Conservation (phyloP, 2,888 invertebrate species). For the Chloroclysta siterata region DNA sequence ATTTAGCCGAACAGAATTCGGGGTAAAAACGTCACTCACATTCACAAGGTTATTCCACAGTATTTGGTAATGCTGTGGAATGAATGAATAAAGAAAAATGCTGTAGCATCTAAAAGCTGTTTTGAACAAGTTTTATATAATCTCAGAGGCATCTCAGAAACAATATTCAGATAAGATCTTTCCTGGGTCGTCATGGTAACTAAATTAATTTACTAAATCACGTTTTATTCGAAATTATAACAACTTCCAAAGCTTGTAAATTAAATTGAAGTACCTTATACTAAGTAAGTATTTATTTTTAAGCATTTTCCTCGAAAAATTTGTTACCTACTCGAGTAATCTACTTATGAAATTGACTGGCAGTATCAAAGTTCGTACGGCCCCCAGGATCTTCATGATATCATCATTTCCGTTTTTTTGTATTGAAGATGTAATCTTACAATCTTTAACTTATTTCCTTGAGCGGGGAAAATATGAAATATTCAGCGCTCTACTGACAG, state of each 20-base stretch:
- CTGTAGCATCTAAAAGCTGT: background rate
- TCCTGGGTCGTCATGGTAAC: too few relatives aligned
- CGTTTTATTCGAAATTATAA: too few relatives aligned
- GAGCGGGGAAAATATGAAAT: conserved; percentile 57
- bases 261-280: too few relatives aligned
- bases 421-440: conserved; percentile 57
- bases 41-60: conserved; percentile 10
- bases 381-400: conserved; percentile 44
- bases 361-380: conserved; percentile 39
- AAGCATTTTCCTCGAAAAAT: conserved; percentile 28
- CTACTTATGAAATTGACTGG: conserved; percentile 41
- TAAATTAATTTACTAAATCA: too few relatives aligned
- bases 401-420: conserved; percentile 45
- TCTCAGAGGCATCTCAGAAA: too few relatives aligned
- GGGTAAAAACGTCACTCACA: conserved; percentile 21
- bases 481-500: conserved; percentile 65
- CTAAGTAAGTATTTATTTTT: background rate
- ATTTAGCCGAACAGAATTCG: conserved; percentile 27
- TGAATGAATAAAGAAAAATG: background rate
- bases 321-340: conserved; percentile 30
- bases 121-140: background rate
- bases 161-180: too few relatives aligned
- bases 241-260: too few relatives aligned
- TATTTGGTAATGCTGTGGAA: background rate
- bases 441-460: conserved; percentile 64